Evolutionary conservation across 2,888 invertebrate genomes (phyloP).

Genomic region (Leucophora obtusa): DNA sequence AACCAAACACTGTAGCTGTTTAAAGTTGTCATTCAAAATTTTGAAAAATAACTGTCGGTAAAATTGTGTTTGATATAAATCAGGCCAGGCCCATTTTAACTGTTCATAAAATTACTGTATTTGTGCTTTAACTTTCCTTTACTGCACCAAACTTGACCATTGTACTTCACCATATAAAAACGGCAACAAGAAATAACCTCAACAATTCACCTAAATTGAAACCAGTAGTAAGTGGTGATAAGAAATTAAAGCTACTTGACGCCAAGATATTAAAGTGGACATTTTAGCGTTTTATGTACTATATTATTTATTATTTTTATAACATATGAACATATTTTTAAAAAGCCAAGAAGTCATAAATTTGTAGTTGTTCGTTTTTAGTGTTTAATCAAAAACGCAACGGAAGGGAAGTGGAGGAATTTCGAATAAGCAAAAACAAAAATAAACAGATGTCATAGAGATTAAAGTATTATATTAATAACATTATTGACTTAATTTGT

Average conservation of each 20-base stretch:
- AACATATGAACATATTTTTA: background rate
- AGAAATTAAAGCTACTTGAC: constrained; percentile 65
- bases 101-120: background rate
- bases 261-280: constrained; percentile 71
- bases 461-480: constrained; percentile 56
- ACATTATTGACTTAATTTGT: constrained; percentile 53
- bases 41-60: constrained; percentile 28
- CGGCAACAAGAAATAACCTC: background rate
- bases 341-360: background rate
- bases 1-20: constrained; percentile 2
- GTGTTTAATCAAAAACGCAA: background rate
- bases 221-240: constrained; percentile 30
- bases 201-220: constrained; percentile 8
- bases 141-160: background rate
- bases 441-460: constrained; percentile 25
- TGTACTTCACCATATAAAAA: background rate
- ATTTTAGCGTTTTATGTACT: constrained; percentile 66
- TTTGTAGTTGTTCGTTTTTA: constrained; percentile 5
- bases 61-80: constrained; percentile 10
- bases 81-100: constrained; percentile 12
- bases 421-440: background rate
- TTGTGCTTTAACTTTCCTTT: background rate
- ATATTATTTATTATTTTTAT: background rate
- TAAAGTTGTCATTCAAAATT: constrained; percentile 19
- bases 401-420: background rate